These are phyloP conservation scores for Boulengerochromis microlepis DNA, from an alignment of 2,113 vertebrate species.

Conservation along the genomic window DNA sequence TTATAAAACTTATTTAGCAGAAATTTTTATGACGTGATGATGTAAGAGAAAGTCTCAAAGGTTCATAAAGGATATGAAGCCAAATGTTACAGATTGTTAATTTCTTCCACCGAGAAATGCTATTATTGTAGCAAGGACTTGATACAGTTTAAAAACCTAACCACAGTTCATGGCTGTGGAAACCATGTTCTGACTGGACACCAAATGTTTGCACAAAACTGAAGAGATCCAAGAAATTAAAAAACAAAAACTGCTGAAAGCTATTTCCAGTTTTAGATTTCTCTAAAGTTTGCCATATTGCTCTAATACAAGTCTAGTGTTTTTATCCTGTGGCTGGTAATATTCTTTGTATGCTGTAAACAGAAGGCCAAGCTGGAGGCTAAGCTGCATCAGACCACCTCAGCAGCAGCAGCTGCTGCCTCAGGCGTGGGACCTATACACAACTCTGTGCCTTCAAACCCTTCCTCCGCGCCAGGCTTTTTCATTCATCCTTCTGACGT, in stretches of 20 bases:
- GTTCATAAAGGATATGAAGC: background rate
- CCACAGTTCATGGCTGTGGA: background rate
- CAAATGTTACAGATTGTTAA: background rate
- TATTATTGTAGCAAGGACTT: background rate
- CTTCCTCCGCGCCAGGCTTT: conserved; percentile 88
- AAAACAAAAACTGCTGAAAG: background rate
- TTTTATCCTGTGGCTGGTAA: background rate
- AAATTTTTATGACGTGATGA: background rate
- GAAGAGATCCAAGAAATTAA: background rate
- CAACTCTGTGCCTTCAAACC: conserved; percentile 93
- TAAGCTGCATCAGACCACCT: conserved; percentile 97
- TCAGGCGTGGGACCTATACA: conserved; percentile 87
- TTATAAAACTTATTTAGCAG: background rate
- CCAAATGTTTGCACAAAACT: background rate
- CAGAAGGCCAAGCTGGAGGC: conserved; percentile 99
- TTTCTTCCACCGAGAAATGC: fast-evolving
- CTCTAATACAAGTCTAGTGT: background rate
- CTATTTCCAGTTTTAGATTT: background rate
- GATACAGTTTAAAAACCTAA: background rate
- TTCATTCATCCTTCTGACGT: conserved; percentile 98
- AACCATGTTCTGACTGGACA: background rate
- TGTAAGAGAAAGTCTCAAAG: background rate
- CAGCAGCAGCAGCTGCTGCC: conserved; percentile 81
- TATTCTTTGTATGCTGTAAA: conserved; percentile 17
- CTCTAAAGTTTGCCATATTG: background rate